Evolutionary conservation across 2,888 invertebrate genomes (phyloP).

Genomic region (Strigamia crassipes): DNA sequence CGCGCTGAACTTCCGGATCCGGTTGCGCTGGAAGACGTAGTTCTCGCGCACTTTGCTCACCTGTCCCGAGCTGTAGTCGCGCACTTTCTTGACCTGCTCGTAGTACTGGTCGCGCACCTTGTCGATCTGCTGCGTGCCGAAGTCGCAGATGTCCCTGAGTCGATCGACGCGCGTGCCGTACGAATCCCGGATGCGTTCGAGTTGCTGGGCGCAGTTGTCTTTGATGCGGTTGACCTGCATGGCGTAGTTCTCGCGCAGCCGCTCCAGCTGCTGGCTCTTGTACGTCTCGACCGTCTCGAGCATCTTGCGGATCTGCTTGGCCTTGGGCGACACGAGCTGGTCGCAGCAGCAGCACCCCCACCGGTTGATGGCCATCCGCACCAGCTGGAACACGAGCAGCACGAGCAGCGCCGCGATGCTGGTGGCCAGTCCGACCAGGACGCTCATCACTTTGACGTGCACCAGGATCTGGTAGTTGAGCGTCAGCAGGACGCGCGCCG

Average conservation of each 20-base stretch:
- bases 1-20: conserved; percentile 91
- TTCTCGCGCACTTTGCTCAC: conserved; percentile 93
- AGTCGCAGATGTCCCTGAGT: conserved; percentile 84
- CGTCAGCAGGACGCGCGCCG: conserved; percentile 74
- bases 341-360: conserved; percentile 69
- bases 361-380: conserved; percentile 61
- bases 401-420: conserved; percentile 78
- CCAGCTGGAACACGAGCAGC: conserved; percentile 77
- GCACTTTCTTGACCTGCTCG: conserved; percentile 88
- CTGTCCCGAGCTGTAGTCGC: conserved; percentile 89
- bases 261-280: conserved; percentile 85
- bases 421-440: conserved; percentile 78
- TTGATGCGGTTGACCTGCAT: conserved; percentile 88
- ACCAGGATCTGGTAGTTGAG: conserved; percentile 85
- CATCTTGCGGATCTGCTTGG: conserved; percentile 83
- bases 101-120: conserved; percentile 87
- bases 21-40: conserved; percentile 92
- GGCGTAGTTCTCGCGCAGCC: conserved; percentile 87
- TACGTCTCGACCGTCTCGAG: conserved; percentile 88
- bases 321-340: conserved; percentile 69
- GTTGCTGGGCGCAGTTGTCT: conserved; percentile 90
- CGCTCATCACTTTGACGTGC: conserved; percentile 80
- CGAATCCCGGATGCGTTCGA: conserved; percentile 91
- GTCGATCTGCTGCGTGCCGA: conserved; percentile 79
- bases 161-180: conserved; percentile 86